Conservation (phyloP, 2,888 invertebrate species). For the Synergus umbraculus region DNA sequence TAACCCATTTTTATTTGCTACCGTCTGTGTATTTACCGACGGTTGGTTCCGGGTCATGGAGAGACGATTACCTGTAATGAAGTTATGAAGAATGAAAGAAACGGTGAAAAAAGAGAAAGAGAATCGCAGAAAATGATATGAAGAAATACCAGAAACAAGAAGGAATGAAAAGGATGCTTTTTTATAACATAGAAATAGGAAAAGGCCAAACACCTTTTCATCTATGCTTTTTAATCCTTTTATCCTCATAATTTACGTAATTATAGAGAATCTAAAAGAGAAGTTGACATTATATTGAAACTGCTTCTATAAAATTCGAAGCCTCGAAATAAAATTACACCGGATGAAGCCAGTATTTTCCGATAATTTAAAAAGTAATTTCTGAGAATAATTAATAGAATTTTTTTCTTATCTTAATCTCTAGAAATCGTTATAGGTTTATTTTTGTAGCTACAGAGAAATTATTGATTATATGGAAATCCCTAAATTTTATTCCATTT, state of each 20-base stretch:
- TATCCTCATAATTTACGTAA: too few species aligned
- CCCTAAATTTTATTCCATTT: neutral
- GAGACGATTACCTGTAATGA: slow-evolving; percentile 38
- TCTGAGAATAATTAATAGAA: too few species aligned
- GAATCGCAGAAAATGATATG: neutral
- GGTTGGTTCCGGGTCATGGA: slow-evolving; percentile 32
- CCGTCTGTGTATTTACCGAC: slow-evolving; percentile 29
- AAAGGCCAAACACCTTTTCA: neutral
- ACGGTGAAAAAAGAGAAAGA: slow-evolving; percentile 2
- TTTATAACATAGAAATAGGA: neutral
- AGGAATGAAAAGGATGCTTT: slow-evolving; percentile 2
- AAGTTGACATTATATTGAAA: too few species aligned
- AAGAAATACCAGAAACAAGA: neutral
- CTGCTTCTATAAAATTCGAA: too few species aligned
- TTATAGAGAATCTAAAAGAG: too few species aligned
- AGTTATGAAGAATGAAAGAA: slow-evolving; percentile 36
- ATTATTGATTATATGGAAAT: neutral
- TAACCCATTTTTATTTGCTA: slow-evolving; percentile 23
- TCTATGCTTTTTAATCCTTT: too few species aligned
- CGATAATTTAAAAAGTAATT: too few species aligned
- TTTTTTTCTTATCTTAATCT: neutral
- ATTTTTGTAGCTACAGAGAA: too few species aligned
- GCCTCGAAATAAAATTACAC: too few species aligned
- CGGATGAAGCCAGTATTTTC: too few species aligned
- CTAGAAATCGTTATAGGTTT: neutral